Evolutionary conservation across 2,797 vertebrate genomes (phyloP).

Genomic region (Helarctos malayanus): DNA sequence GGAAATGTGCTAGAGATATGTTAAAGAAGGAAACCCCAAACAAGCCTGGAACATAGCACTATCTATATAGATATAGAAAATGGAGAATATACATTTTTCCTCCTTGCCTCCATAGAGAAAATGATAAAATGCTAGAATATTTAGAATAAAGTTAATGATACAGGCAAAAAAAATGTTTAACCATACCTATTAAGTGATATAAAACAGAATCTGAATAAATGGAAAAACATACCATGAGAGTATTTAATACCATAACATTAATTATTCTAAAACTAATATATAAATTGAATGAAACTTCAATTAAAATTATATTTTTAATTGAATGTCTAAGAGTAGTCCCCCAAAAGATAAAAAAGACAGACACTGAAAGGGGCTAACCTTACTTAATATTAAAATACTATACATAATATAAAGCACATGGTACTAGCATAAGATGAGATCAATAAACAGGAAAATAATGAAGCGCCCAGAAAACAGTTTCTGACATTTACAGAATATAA

Average conservation of each 20-base stretch:
- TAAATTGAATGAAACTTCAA: not conserved
- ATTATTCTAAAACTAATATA: not conserved
- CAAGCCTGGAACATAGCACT: not conserved
- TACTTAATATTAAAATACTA: conserved; percentile 20
- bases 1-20: not conserved
- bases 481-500: not conserved
- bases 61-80: not conserved
- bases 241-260: not conserved
- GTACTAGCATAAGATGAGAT: not conserved
- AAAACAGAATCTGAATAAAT: not conserved
- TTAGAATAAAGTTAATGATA: not conserved
- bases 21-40: not conserved
- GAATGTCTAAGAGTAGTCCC: not conserved
- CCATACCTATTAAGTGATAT: not conserved
- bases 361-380: not conserved
- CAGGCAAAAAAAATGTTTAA: not conserved
- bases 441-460: not conserved
- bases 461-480: not conserved
- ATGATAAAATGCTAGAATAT: conserved; percentile 15
- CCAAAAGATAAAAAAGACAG: not conserved
- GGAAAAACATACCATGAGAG: not conserved
- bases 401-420: not conserved
- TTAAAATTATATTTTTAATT: conserved; percentile 21
- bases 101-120: not conserved
- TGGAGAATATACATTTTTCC: not conserved